Evolutionary conservation across 2,888 invertebrate species (phyloP), one percentile per base, ranked within the genome.

Genomic region (Diadegma fenestrale): DNA sequence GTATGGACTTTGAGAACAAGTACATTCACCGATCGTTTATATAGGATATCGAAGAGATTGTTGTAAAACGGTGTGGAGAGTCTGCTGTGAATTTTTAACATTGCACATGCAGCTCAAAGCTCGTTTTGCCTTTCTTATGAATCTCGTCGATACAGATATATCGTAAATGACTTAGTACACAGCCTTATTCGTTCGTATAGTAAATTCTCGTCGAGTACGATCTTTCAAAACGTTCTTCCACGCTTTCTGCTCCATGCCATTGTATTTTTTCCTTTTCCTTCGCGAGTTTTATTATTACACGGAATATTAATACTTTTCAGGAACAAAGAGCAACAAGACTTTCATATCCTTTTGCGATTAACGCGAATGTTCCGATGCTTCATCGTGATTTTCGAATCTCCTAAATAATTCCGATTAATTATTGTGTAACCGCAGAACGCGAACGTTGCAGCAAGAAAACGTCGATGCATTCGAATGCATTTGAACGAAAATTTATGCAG

Each of bases 161-260:
- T 69, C 19, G 17, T 41, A 48, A 26, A 75, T 64, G 10, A 30
- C n/a, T 43, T 33, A 45, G 58, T 37, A 14, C 22, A 51, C 22
- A 77, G 26, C 63, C 61, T 33, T 82, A 54, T 71, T 37, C 64
- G 30, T 76, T 26, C 33, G 37, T 37, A 22, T 69, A 68, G 69
- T 78, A 81, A 78, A 63, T 68, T 73, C 73, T 73, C 66, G 43
- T 45, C 51, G 71, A 76, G 43, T 71, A 8, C 58, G 37, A 45
- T 85, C 82, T 85, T 82, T 82, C 82, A 76, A 76, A 85, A 80
- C 48, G 76, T 75, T 73, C 51, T 79, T 82, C 54, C 75, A 85
- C 75, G 75, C 82, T 85, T 82, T 85, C 82, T 82, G 85, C 82
- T 79, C 48, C 37, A 33, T 64, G 41, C 30, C 10, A 33, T 8